Conservation (phyloP, 2,113 vertebrate genomes). For the Solea senegalensis region DNA sequence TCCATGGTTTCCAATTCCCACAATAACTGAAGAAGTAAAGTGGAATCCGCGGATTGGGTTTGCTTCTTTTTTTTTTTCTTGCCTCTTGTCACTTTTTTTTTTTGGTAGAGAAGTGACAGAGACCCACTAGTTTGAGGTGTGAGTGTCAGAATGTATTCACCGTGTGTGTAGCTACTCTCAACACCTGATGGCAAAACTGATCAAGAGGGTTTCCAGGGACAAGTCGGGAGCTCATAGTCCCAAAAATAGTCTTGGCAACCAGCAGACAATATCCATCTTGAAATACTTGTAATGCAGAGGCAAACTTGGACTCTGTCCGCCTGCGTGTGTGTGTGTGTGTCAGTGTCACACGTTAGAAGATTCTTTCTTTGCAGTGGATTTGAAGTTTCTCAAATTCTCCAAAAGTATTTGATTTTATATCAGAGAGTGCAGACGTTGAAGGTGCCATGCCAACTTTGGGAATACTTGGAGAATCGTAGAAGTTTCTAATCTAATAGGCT, state of each 20-base stretch:
- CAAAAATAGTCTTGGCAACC: slow-evolving; percentile 77
- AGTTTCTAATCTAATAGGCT: slow-evolving; percentile 53
- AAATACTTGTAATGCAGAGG: slow-evolving; percentile 64
- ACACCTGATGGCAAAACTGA: slow-evolving; percentile 73
- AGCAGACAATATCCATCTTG: slow-evolving; percentile 76
- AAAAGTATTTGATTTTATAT: slow-evolving; percentile 29
- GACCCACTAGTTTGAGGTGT: slow-evolving; percentile 22
- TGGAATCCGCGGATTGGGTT: not conserved
- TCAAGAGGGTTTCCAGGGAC: slow-evolving; percentile 68
- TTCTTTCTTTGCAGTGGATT: not conserved
- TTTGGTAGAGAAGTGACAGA: slow-evolving; percentile 6
- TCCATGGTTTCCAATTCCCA: slow-evolving; percentile 17
- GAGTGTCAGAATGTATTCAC: slow-evolving; percentile 32
- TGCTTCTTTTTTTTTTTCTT: not conserved
- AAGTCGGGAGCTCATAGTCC: slow-evolving; percentile 55
- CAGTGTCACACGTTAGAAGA: slow-evolving; percentile 50
- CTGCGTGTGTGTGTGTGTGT: slow-evolving; percentile 33
- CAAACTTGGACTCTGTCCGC: slow-evolving; percentile 45
- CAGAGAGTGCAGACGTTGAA: slow-evolving; percentile 27
- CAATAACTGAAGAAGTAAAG: slow-evolving; percentile 13
- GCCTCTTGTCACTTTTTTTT: not conserved
- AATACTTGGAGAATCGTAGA: slow-evolving; percentile 43
- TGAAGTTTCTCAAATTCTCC: no score
- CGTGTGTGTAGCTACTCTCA: slow-evolving; percentile 50
- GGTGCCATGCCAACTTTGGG: slow-evolving; percentile 28